Percentiles rank a stretch among this genome's conserved stretches.
phyloP scores from a whole-genome alignment of 2,113 vertebrate genomes.

The Protomyctophum bolini region DNA sequence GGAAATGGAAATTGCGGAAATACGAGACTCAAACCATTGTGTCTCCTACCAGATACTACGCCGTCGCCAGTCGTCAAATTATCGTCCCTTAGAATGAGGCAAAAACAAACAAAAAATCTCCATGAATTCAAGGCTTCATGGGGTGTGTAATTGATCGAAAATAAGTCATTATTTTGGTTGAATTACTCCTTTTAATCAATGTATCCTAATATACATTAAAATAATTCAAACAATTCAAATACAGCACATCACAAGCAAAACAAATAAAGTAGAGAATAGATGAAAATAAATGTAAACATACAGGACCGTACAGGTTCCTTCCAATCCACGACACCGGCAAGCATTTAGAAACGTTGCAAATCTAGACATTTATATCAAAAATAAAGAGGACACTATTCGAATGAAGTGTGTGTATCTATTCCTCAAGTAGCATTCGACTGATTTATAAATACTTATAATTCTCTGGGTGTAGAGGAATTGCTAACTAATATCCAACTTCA shows the following conservation, averaged over 20 bases:
- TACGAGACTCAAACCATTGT: too few relatives aligned
- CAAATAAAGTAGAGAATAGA: conserved; percentile 30
- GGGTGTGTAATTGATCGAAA: too few relatives aligned
- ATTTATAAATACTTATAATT: too few relatives aligned
- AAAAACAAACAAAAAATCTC: too few relatives aligned
- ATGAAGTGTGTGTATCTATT: conserved; percentile 15
- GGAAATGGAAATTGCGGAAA: too few relatives aligned
- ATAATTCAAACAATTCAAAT: conserved; percentile 15
- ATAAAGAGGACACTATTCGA: conserved; percentile 45
- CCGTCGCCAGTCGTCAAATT: too few relatives aligned
- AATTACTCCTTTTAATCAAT: background rate
- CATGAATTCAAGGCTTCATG: too few relatives aligned
- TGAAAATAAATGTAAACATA: conserved; percentile 16
- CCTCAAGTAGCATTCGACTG: conserved; percentile 4
- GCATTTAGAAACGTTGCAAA: conserved; percentile 28
- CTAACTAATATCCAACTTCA: too few relatives aligned
- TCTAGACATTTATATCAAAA: conserved; percentile 68
- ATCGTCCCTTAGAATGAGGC: too few relatives aligned
- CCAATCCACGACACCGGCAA: conserved; percentile 10
- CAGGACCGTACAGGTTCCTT: conserved; percentile 20
- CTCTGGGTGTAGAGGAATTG: too few relatives aligned
- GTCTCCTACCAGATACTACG: too few relatives aligned
- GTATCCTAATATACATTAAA: background rate
- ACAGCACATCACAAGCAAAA: conserved; percentile 32
- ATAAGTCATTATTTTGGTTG: too few relatives aligned